Evolutionary conservation across 1,140 invertebrate genomes (phyloP), one percentile per base, ranked within the genome.

Genomic region (Nebria ingens): DNA sequence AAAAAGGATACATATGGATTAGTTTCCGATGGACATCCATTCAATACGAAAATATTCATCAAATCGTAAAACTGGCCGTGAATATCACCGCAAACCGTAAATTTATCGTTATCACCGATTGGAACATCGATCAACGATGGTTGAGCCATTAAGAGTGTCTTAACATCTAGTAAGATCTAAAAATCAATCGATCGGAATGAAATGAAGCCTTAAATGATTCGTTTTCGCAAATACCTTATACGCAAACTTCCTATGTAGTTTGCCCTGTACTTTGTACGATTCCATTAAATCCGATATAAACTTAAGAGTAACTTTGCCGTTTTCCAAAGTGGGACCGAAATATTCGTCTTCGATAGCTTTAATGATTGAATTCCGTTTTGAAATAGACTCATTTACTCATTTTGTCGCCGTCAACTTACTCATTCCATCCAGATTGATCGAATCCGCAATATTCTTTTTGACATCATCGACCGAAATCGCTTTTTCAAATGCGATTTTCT

Each of bases 1-100:
- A 42, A 56, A 73, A 78, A 79, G 75, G 75, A 77, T 85, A 91
- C 85, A 77, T 98, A 99, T 57, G 97, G 96, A 79, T 99, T 99
- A 40, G 79, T 83, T 69, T 90, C 83, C 11, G 92, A 96, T 12
- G 97, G 97, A 38, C 95, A 71, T 11, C 95, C 97, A 75, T 99
- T 99, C 38, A 98, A 75, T 67, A 94, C 79, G 76, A 99, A 99
- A 62, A 99, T 97, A 75, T 99, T 97, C 76, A 97, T 82, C 49
- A 99, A 74, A 77, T 99, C 97, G 73, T 95, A 99, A 76, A 85
- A 99, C 74, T 99, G 97, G 19, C 97, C 97, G 73, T 99, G 97
- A 64, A 99, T 94, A 73, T 99, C 97, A n/a, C 97, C 97, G 75
- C 97, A 99, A 52, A 99, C 87, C 22, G 97, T 99, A 71, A 99